Conservation (phyloP, 2,888 invertebrate species). For the Acanthosoma haemorrhoidale region DNA sequence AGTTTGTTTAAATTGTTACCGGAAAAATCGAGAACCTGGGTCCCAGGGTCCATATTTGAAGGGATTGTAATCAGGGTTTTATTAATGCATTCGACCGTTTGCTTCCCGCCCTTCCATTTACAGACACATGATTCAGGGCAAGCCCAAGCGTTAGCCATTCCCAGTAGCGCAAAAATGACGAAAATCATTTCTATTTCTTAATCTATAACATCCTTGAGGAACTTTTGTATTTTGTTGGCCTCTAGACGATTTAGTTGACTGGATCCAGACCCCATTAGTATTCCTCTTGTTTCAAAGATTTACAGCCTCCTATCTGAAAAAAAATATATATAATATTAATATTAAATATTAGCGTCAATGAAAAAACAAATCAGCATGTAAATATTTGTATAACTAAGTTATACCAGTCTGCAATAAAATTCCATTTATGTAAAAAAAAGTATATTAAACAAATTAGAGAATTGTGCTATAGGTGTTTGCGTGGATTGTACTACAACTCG, state of each 20-base stretch:
- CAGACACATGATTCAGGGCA: slow-evolving; percentile 78
- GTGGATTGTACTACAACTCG: too few species aligned
- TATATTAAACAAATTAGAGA: too few species aligned
- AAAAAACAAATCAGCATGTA: too few species aligned
- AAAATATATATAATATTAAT: too few species aligned
- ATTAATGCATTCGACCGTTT: slow-evolving; percentile 80
- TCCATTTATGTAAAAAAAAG: too few species aligned
- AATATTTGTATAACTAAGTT: too few species aligned
- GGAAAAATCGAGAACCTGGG: slow-evolving; percentile 80
- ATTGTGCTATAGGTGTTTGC: too few species aligned
- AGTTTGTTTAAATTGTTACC: slow-evolving; percentile 72
- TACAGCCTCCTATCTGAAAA: background rate
- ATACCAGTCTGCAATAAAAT: too few species aligned
- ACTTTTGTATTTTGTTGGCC: background rate
- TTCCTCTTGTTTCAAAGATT: too few species aligned
- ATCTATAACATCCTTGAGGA: background rate
- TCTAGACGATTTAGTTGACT: background rate
- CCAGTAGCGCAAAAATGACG: slow-evolving; percentile 23
- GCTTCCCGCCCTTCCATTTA: slow-evolving; percentile 90
- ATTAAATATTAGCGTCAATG: too few species aligned
- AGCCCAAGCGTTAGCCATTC: slow-evolving; percentile 44
- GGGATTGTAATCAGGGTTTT: slow-evolving; percentile 72
- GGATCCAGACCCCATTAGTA: background rate
- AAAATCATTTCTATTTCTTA: slow-evolving; percentile 29
- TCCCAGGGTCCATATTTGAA: slow-evolving; percentile 71